Conservation (phyloP, 2,797 vertebrate genomes). For the Syndactyla subalaris region DNA sequence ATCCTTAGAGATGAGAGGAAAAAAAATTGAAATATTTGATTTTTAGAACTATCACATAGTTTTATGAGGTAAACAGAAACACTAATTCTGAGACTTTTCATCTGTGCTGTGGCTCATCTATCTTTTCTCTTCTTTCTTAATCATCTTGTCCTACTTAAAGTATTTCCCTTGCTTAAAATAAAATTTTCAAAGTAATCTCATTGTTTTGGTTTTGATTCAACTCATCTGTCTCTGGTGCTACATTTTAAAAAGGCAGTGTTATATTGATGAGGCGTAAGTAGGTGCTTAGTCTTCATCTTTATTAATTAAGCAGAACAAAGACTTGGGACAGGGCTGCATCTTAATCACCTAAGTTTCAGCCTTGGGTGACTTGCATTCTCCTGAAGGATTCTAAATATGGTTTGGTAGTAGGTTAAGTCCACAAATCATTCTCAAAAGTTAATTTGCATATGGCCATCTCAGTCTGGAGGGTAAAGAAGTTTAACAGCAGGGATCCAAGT, state of each 20-base stretch:
- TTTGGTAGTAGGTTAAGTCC: neutral
- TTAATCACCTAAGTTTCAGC: neutral
- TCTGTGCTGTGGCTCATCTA: neutral
- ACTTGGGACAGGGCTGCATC: neutral
- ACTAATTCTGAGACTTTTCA: neutral
- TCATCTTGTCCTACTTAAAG: neutral
- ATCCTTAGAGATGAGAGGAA: neutral
- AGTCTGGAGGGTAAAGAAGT: neutral
- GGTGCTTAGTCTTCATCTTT: neutral
- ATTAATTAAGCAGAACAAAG: neutral
- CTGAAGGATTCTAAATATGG: neutral
- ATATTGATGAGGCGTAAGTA: neutral
- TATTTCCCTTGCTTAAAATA: neutral
- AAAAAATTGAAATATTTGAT: neutral
- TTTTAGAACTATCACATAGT: neutral
- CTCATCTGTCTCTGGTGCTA: neutral
- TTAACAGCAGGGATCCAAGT: neutral
- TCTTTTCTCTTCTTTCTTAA: neutral
- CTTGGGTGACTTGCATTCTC: neutral
- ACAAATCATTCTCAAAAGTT: neutral
- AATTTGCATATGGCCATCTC: neutral
- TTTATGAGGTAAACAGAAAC: neutral
- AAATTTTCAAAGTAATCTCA: neutral
- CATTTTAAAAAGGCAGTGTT: neutral
- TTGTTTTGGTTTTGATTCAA: neutral